Evolutionary conservation across 2,113 vertebrate species (phyloP).

Genomic region (Crocuta crocuta): DNA sequence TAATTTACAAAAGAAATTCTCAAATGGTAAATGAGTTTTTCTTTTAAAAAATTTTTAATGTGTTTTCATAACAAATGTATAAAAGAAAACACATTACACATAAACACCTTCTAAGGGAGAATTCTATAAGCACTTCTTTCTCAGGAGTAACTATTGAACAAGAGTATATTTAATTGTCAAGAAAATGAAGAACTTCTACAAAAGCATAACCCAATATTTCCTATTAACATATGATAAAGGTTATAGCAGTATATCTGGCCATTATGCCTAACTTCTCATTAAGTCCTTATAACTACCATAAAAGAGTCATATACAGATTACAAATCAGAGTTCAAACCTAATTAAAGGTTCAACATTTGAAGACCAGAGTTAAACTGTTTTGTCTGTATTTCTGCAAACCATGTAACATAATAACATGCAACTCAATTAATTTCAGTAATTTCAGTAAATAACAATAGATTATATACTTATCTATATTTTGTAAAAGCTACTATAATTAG

Average conservation of each 20-base stretch:
- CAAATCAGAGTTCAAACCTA: neutral
- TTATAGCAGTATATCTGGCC: neutral
- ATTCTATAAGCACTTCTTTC: neutral
- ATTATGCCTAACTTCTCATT: neutral
- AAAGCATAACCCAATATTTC: neutral
- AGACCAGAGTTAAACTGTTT: neutral
- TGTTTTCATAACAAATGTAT: slow-evolving; percentile 17
- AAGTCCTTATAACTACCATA: neutral
- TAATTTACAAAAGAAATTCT: slow-evolving; percentile 42
- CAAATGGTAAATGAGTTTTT: slow-evolving; percentile 34
- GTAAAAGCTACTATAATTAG: neutral
- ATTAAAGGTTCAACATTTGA: slow-evolving; percentile 6
- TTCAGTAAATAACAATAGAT: neutral
- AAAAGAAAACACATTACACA: slow-evolving; percentile 18
- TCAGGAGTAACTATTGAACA: neutral
- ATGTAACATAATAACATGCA: neutral
- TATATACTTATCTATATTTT: neutral
- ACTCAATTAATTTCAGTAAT: neutral
- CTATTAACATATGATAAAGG: neutral
- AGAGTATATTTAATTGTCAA: slow-evolving; percentile 11
- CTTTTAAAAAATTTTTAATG: neutral
- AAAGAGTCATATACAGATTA: neutral
- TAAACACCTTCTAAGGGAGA: neutral
- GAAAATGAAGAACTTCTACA: neutral
- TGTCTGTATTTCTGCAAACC: slow-evolving; percentile 13